A percentile compares a stretch with the other conserved stretches of the same genome.
Evolutionary conservation across 2,888 invertebrate genomes (phyloP).

Genomic region (Mesorhabditis sp.): DNA sequence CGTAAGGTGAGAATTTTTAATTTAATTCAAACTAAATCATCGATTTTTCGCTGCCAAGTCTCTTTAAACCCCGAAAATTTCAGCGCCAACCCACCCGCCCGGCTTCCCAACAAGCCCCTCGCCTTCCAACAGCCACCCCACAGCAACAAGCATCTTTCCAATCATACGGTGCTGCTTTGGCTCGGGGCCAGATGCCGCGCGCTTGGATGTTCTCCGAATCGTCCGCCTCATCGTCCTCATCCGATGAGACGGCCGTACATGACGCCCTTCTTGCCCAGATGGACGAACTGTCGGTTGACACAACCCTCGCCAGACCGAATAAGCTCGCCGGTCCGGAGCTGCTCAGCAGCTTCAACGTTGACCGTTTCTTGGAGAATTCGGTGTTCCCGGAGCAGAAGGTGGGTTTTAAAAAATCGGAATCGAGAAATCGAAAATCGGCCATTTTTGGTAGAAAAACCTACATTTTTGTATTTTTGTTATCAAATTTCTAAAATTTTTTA

Average conservation of each 20-base stretch:
- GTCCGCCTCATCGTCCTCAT: conserved; percentile 24
- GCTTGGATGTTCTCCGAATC: conserved; percentile 34
- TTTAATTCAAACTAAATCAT: no score
- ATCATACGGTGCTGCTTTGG: conserved; percentile 35
- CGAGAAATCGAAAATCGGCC: no score
- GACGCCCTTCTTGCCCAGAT: not conserved
- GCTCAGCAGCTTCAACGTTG: not conserved
- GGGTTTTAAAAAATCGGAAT: no score
- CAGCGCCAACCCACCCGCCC: conserved; percentile 5
- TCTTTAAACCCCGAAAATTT: not conserved
- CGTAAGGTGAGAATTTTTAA: conserved; percentile 16
- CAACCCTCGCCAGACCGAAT: not conserved
- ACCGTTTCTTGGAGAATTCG: conserved; percentile 4
- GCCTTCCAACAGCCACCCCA: not conserved
- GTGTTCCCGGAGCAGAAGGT: not conserved
- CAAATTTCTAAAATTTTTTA: no score
- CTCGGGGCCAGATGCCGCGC: conserved; percentile 38
- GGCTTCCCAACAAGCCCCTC: conserved; percentile 12
- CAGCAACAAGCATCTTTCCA: not conserved
- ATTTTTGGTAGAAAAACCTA: no score
- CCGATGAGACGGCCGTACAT: conserved; percentile 17
- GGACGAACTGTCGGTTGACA: not conserved
- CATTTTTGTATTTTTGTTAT: no score
- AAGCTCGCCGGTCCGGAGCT: not conserved
- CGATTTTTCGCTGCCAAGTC: no score